Evolutionary conservation across 2,888 invertebrate species (phyloP).

Genomic region (Thera obeliscata): DNA sequence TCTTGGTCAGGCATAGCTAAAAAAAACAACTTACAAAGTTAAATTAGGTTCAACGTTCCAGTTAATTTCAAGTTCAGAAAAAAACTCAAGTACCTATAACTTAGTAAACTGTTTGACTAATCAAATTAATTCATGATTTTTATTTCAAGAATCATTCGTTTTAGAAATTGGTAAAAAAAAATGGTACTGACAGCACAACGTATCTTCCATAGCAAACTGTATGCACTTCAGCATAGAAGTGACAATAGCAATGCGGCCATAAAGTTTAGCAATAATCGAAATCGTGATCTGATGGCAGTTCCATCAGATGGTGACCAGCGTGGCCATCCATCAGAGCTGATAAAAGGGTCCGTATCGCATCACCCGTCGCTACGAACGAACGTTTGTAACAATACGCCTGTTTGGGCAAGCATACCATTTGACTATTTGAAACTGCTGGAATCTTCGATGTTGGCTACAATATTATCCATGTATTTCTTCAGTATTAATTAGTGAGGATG

Average conservation of each 20-base stretch:
- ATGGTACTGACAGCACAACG: no score
- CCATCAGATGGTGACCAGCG: conserved; percentile 13
- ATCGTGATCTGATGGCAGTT: conserved; percentile 2
- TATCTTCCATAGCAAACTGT: no score
- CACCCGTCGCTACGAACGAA: conserved; percentile 13
- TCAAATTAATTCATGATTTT: conserved; percentile 4
- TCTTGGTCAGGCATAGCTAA: no score
- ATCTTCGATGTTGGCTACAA: no score
- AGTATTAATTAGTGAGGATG: no score
- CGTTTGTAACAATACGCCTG: conserved; percentile 20
- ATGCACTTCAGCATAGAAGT: no score
- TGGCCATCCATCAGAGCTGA: conserved; percentile 25
- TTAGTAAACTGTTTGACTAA: neutral
- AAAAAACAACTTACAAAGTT: no score
- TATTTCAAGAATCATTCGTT: conserved; percentile 5
- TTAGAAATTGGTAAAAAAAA: neutral
- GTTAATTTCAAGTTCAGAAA: no score
- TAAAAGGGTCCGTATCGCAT: conserved; percentile 15
- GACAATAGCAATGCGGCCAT: neutral
- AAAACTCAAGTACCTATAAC: no score
- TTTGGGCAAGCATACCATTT: conserved; percentile 4
- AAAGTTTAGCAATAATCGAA: neutral
- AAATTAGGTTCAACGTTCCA: no score
- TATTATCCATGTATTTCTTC: no score
- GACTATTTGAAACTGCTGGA: neutral